These are phyloP conservation scores for Talpa occidentalis DNA, from an alignment of 2,113 vertebrate species.

Conservation along the genomic window DNA sequence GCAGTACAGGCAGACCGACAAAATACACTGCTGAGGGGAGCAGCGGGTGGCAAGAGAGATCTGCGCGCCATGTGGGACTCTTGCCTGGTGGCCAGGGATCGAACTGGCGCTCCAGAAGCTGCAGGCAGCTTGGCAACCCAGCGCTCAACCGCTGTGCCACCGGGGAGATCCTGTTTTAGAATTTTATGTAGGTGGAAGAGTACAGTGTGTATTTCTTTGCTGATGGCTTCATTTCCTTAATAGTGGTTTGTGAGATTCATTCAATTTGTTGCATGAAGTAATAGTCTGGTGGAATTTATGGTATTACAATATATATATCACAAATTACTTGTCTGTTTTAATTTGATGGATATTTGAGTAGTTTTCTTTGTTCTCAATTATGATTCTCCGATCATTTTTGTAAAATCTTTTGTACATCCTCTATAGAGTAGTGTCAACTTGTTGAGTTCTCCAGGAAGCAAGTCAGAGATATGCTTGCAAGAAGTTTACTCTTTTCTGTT, in stretches of 20 bases:
- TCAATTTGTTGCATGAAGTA: not conserved
- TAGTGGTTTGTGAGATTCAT: not conserved
- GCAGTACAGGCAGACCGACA: too few species aligned
- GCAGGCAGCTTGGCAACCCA: too few species aligned
- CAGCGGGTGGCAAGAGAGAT: too few species aligned
- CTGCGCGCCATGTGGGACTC: too few species aligned
- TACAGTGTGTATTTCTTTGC: not conserved
- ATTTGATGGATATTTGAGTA: not conserved
- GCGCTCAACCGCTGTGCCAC: too few species aligned
- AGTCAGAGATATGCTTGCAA: not conserved
- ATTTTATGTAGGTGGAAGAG: not conserved
- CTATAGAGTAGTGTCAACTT: not conserved
- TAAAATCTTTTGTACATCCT: not conserved
- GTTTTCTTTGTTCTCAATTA: not conserved
- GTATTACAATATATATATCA: not conserved
- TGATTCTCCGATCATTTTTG: not conserved
- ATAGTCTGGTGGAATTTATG: not conserved
- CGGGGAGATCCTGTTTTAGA: too few species aligned
- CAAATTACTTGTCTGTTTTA: not conserved
- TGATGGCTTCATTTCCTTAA: not conserved
- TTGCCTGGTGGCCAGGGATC: too few species aligned
- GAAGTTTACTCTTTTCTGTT: constrained; percentile 20
- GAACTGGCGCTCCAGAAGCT: too few species aligned
- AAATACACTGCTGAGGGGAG: too few species aligned
- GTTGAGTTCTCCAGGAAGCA: not conserved